Evolutionary conservation across 2,113 vertebrate genomes (phyloP).

Genomic region (Rhabdomys dilectus): DNA sequence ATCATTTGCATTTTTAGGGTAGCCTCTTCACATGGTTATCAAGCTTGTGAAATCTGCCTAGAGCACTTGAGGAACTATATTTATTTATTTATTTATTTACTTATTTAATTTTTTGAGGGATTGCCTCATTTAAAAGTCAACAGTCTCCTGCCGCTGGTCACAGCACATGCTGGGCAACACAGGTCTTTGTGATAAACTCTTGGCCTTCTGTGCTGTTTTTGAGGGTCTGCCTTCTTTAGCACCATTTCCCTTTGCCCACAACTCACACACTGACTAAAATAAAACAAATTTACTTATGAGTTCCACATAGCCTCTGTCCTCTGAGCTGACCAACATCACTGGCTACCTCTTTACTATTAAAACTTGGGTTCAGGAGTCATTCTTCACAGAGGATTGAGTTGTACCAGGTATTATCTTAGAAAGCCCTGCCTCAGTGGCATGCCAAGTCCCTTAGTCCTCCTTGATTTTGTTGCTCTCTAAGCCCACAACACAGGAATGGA

Average conservation of each 20-base stretch:
- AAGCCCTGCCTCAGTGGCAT: neutral
- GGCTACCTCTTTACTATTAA: neutral
- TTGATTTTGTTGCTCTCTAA: neutral
- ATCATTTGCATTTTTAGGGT: neutral
- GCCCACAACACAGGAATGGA: neutral
- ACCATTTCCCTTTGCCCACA: neutral
- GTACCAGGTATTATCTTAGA: neutral
- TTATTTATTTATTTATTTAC: neutral
- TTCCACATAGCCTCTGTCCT: neutral
- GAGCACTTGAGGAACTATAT: neutral
- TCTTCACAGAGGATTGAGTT: neutral
- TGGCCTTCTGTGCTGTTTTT: accelerated
- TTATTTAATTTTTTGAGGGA: neutral
- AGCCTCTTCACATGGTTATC: neutral
- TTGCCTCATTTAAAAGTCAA: neutral
- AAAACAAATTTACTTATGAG: neutral
- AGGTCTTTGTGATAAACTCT: neutral
- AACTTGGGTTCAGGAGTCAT: neutral
- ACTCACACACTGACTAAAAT: neutral
- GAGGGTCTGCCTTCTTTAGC: neutral
- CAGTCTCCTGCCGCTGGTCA: neutral
- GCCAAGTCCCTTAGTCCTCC: neutral
- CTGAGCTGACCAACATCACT: neutral
- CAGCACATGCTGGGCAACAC: neutral
- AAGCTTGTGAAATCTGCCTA: neutral